Conservation (phyloP, 2,797 vertebrate genomes). For the Neosilurus mollespiculum region DNA sequence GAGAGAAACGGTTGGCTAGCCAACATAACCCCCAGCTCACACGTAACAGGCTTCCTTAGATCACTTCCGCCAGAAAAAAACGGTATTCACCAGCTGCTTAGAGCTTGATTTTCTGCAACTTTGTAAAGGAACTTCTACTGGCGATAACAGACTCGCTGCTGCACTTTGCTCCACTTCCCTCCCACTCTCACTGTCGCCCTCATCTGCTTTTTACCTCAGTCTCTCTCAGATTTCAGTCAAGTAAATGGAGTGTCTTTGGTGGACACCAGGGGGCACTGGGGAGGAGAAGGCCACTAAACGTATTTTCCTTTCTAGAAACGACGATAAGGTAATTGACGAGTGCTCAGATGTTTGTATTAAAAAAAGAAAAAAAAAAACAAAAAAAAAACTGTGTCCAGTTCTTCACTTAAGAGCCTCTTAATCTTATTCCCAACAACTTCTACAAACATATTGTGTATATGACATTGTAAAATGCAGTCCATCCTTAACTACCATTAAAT, state of each 20-base stretch:
- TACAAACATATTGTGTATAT: conserved; percentile 72
- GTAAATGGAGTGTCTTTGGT: conserved; percentile 67
- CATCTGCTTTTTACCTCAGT: conserved; percentile 49
- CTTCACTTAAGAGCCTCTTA: conserved; percentile 66
- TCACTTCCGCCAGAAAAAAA: conserved; percentile 45
- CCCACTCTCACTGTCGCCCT: conserved; percentile 36
- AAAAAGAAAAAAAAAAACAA: neutral
- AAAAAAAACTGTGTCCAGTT: conserved; percentile 70
- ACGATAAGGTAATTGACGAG: conserved; percentile 69
- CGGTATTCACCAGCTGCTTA: conserved; percentile 41
- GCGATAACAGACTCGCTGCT: conserved; percentile 37
- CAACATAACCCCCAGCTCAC: conserved; percentile 48
- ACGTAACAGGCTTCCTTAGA: conserved; percentile 45
- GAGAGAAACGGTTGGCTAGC: conserved; percentile 58
- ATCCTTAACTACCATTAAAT: conserved; percentile 67
- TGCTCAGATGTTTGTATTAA: conserved; percentile 62
- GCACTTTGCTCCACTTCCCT: conserved; percentile 41
- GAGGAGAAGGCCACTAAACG: conserved; percentile 72
- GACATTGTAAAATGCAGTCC: conserved; percentile 70
- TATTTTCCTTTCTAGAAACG: conserved; percentile 69
- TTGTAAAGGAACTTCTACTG: conserved; percentile 49
- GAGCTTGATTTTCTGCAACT: conserved; percentile 35
- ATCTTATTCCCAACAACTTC: conserved; percentile 61
- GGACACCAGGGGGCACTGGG: conserved; percentile 61
- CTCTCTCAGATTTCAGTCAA: conserved; percentile 59